Percentiles rank a stretch among this genome's conserved stretches.
phyloP scores from a whole-genome alignment of 2,113 vertebrate genomes.

The Reinhardtius hippoglossoides region DNA sequence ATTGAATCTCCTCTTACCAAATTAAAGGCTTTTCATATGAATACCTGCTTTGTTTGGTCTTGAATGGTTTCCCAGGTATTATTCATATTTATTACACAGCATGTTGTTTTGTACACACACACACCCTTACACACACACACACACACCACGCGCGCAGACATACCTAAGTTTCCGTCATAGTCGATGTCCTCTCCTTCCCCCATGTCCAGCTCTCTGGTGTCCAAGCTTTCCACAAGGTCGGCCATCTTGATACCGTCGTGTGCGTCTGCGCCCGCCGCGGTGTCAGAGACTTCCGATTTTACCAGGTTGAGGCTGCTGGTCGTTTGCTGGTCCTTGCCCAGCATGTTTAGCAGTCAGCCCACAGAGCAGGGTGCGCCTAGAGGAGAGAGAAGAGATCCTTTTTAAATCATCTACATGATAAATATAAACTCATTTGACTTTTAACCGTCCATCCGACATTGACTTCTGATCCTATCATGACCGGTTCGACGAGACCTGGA shows the following conservation, averaged over 20 bases:
- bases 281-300: constrained; percentile 76
- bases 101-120: too few relatives aligned
- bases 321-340: constrained; percentile 72
- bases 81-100: too few relatives aligned
- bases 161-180: constrained; percentile 67
- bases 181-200: constrained; percentile 92
- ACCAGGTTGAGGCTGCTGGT: constrained; percentile 83
- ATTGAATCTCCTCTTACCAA: too few relatives aligned
- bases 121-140: not conserved
- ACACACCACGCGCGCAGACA: not conserved
- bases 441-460: too few relatives aligned
- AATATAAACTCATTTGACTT: not conserved
- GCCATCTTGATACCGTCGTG: constrained; percentile 81
- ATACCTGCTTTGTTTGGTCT: too few relatives aligned
- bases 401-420: not conserved
- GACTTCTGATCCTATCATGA: too few relatives aligned
- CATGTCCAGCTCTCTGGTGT: constrained; percentile 90
- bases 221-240: constrained; percentile 90
- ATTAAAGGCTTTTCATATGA: too few relatives aligned
- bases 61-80: too few relatives aligned
- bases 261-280: not conserved
- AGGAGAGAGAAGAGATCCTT: constrained; percentile 5
- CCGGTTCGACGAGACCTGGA: not conserved
- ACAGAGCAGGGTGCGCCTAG: constrained; percentile 71
- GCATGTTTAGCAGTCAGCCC: constrained; percentile 78